Base-by-base conservation (phyloP, 2,888 invertebrate genomes). In the Calliopum simillimum region DNA sequence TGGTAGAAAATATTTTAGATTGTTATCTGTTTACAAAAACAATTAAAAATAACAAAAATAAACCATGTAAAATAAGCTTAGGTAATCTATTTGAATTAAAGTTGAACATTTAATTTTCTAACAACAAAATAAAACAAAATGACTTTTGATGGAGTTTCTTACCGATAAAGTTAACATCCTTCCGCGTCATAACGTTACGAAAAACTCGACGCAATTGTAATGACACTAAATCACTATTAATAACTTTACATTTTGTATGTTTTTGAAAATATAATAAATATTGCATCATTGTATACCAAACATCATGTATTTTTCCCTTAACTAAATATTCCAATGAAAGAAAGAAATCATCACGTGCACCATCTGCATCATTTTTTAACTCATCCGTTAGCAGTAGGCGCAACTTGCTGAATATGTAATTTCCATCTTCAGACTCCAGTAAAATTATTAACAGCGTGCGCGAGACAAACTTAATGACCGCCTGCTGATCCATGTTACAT, bases 91-190 rank as follows among this genome's bases (percentile, higher is more conserved):
- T 33, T 33, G 33, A 6, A 33, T 33, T 8, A 33, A 3, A 3
- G 33, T 6, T 2, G 19, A 55, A 55, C 4, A 55, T 21, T 12
- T 55, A 55, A 6, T 16, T 19, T 19, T 16, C 16, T 55, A n/a
- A n/a, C n/a, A n/a, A n/a, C 21, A 47, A 51, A 6, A 21, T 4
- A 46, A 51, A 49, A 14, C 43, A 43, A 44, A 25, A 49, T 4
- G 23, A 43, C 21, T 59, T 59, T 12, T 2, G 51, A 64, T 33
- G 33, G 33, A 33, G 5, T 4, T 13, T 41, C 56, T 68, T 78
- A 84, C 85, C 84, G 41, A 82, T 77, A 68, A 86, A 82, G 68
- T 85, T 83, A 0, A 82, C 81, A 11, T 86, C 81, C 51, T 85
- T 84, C 51, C 80, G 81, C 19, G 80, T 77, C 71, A 86, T 76